phyloP scores from a whole-genome alignment of 2,888 invertebrate genomes.

The Molanna angustata region DNA sequence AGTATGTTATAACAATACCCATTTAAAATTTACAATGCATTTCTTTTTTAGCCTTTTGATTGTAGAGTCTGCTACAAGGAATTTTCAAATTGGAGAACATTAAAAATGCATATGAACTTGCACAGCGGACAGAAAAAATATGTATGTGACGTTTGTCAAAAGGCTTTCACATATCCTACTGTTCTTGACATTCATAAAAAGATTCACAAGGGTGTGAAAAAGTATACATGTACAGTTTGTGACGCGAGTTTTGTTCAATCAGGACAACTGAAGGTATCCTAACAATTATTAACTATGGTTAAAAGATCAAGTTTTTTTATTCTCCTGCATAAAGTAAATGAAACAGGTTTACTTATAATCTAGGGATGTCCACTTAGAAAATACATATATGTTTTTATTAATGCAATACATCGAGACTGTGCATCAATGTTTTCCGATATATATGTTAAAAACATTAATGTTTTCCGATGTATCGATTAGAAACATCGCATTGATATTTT shows the following conservation, averaged over 20 bases:
- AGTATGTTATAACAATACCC: background rate
- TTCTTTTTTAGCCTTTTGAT: constrained; percentile 22
- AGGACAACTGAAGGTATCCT: constrained; percentile 23
- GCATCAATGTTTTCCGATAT: too few species aligned
- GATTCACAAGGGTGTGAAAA: constrained; percentile 22
- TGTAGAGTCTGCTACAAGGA: constrained; percentile 27
- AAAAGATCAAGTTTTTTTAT: too few species aligned
- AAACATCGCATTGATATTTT: too few species aligned
- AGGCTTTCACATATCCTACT: constrained; percentile 23
- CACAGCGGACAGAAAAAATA: constrained; percentile 25
- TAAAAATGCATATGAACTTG: constrained; percentile 27
- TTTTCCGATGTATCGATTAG: too few species aligned
- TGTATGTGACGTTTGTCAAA: constrained; percentile 23
- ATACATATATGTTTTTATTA: too few species aligned
- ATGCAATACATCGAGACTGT: too few species aligned
- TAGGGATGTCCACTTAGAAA: too few species aligned
- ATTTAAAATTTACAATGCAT: background rate
- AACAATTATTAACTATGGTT: too few species aligned
- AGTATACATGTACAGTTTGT: constrained; percentile 18
- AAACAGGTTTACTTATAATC: too few species aligned
- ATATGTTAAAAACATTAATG: too few species aligned
- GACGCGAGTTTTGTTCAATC: constrained; percentile 20
- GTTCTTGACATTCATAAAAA: constrained; percentile 24
- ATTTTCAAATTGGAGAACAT: constrained; percentile 24
- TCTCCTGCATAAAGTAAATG: too few species aligned